A percentile compares a stretch with the other conserved stretches of the same genome.
Evolutionary conservation across 2,888 invertebrate species (phyloP).

Genomic region (Deilephila porcellus): DNA sequence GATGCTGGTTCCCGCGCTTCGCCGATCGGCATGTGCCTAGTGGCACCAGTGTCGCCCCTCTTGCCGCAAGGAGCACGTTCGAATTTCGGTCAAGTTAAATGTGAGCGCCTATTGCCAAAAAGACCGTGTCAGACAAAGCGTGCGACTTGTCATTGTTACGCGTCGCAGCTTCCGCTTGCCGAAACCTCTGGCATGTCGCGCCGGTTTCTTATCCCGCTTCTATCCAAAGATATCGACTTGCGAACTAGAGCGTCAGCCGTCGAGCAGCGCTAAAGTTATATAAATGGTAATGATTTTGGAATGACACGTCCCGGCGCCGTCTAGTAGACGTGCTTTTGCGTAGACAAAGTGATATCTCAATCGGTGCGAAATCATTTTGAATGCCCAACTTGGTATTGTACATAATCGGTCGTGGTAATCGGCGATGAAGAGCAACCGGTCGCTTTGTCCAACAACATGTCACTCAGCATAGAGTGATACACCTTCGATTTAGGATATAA

Average conservation of each 20-base stretch:
- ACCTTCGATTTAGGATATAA: conserved; percentile 54
- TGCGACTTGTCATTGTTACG: conserved; percentile 43
- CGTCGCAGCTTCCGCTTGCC: conserved; percentile 18
- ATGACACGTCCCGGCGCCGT: conserved; percentile 43
- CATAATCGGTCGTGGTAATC: background rate
- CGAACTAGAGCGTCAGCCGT: conserved; percentile 46
- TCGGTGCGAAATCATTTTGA: conserved; percentile 5
- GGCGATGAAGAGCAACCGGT: conserved; percentile 26
- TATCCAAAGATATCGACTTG: conserved; percentile 31
- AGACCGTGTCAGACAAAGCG: conserved; percentile 41
- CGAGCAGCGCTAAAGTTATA: conserved; percentile 48
- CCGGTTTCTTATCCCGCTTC: conserved; percentile 13
- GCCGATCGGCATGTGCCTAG: conserved; percentile 24
- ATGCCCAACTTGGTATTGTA: background rate
- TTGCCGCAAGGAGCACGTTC: conserved; percentile 48
- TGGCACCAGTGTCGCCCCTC: conserved; percentile 34
- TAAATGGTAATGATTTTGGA: conserved; percentile 56
- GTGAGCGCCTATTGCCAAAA: conserved; percentile 44
- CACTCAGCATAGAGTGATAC: conserved; percentile 39
- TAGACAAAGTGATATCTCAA: background rate
- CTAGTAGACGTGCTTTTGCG: background rate
- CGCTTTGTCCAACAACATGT: conserved; percentile 32
- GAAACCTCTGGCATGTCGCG: conserved; percentile 12
- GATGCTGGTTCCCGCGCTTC: conserved; percentile 62
- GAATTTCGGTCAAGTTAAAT: conserved; percentile 49